Evolutionary conservation across 2,888 invertebrate genomes (phyloP).

Genomic region (Xylocampa areola): DNA sequence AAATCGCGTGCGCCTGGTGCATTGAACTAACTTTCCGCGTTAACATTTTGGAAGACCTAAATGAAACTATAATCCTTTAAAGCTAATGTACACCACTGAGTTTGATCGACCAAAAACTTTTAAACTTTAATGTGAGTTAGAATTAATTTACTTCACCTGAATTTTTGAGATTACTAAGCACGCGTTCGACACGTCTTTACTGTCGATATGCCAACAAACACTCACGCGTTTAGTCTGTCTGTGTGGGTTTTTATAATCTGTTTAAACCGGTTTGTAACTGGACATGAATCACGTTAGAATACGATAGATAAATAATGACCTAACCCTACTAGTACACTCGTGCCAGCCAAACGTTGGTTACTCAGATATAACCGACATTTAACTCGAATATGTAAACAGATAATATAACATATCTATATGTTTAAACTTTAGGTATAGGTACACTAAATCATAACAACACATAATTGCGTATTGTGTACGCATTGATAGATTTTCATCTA

Average conservation of each 20-base stretch:
- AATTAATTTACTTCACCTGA: neutral
- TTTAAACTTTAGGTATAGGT: slow-evolving; percentile 16
- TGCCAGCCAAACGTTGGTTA: slow-evolving; percentile 47
- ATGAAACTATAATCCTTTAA: slow-evolving; percentile 14
- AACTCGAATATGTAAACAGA: no score
- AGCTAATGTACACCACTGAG: slow-evolving; percentile 6
- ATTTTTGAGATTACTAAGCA: slow-evolving; percentile 3
- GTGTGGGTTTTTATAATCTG: slow-evolving; percentile 34
- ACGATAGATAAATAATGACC: slow-evolving; percentile 57
- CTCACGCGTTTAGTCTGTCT: slow-evolving; percentile 10
- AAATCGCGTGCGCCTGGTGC: slow-evolving; percentile 43
- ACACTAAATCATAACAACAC: no score
- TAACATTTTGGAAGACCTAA: slow-evolving; percentile 23
- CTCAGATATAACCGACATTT: slow-evolving; percentile 38
- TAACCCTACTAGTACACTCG: slow-evolving; percentile 52
- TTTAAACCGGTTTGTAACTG: slow-evolving; percentile 53
- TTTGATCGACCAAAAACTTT: slow-evolving; percentile 3
- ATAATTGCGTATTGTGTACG: slow-evolving; percentile 9
- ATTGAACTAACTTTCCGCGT: slow-evolving; percentile 46
- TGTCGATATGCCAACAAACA: neutral
- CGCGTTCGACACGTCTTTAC: slow-evolving; percentile 4
- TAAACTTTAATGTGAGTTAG: slow-evolving; percentile 5
- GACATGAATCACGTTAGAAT: slow-evolving; percentile 57
- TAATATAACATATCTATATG: no score
- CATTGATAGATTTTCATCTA: slow-evolving; percentile 27